Evolutionary conservation across 2,113 vertebrate genomes (phyloP).

Genomic region (Zosterops hypoxanthus): DNA sequence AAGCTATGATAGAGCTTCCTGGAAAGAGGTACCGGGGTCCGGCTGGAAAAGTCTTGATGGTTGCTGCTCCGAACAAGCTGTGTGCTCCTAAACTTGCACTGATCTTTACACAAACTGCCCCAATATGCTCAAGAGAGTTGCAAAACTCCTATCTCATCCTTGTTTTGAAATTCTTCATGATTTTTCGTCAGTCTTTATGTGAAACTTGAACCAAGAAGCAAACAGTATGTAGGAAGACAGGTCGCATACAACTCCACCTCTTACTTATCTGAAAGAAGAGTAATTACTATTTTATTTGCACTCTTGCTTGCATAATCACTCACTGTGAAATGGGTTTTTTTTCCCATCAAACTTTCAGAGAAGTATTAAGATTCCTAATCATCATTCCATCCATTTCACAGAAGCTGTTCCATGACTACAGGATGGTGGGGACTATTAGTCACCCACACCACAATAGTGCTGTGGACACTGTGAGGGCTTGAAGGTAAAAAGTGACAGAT

Average conservation of each 20-base stretch:
- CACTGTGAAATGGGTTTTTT: background rate
- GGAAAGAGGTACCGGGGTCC: background rate
- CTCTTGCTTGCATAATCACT: background rate
- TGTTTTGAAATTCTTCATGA: background rate
- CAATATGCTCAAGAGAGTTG: background rate
- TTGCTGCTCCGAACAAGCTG: background rate
- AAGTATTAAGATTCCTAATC: background rate
- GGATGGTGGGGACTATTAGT: background rate
- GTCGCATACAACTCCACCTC: background rate
- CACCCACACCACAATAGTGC: background rate
- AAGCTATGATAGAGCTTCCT: background rate
- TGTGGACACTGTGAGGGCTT: no score
- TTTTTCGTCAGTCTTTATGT: background rate
- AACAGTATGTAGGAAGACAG: background rate
- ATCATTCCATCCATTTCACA: background rate
- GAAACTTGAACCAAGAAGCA: background rate
- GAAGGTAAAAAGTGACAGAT: background rate
- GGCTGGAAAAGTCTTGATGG: background rate
- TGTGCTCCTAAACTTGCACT: background rate
- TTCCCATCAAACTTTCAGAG: background rate
- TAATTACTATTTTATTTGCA: background rate
- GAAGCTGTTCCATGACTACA: background rate
- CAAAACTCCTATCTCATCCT: background rate
- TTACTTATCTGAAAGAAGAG: background rate
- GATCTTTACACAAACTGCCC: background rate